phyloP scores from a whole-genome alignment of 1,140 invertebrate genomes.

The Apis laboriosa region DNA sequence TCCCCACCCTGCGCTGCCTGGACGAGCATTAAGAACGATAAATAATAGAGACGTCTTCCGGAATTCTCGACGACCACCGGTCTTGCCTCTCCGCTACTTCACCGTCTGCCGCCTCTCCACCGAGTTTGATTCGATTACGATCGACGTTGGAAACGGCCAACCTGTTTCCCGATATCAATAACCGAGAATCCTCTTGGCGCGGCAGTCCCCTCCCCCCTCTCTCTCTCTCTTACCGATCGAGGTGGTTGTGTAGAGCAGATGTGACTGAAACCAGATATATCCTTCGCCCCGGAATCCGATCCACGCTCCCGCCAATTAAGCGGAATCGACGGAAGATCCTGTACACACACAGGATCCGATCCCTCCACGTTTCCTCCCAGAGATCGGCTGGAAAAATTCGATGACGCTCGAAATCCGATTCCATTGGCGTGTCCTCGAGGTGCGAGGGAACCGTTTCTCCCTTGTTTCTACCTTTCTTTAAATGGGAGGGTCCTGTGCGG shows the following conservation, averaged over 20 bases:
- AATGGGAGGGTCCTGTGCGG: not conserved
- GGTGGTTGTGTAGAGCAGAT: constrained; percentile 16
- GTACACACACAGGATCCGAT: not conserved
- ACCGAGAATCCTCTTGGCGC: constrained; percentile 33
- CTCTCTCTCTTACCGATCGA: constrained; percentile 54
- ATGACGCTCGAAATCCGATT: not conserved
- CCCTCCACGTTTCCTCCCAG: not conserved
- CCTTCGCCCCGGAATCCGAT: constrained; percentile 46
- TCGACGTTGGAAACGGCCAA: constrained; percentile 18
- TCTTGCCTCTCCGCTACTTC: too few species aligned
- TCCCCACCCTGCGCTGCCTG: too few species aligned
- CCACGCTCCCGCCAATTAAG: constrained; percentile 58
- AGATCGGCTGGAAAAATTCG: constrained; percentile 16
- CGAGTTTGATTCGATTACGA: constrained; percentile 44
- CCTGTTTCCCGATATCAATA: constrained; percentile 35
- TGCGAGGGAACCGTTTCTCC: not conserved
- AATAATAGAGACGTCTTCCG: not conserved
- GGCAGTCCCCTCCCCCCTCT: constrained; percentile 7
- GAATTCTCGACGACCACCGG: not conserved
- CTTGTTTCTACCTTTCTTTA: not conserved
- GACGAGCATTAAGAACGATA: constrained; percentile 1
- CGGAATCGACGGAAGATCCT: constrained; percentile 41
- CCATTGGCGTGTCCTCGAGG: not conserved
- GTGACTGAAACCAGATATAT: constrained; percentile 44
- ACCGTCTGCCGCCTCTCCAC: too few species aligned